Evolutionary conservation across 1,140 invertebrate species (phyloP).

Genomic region (Drosophila novamexicana): DNA sequence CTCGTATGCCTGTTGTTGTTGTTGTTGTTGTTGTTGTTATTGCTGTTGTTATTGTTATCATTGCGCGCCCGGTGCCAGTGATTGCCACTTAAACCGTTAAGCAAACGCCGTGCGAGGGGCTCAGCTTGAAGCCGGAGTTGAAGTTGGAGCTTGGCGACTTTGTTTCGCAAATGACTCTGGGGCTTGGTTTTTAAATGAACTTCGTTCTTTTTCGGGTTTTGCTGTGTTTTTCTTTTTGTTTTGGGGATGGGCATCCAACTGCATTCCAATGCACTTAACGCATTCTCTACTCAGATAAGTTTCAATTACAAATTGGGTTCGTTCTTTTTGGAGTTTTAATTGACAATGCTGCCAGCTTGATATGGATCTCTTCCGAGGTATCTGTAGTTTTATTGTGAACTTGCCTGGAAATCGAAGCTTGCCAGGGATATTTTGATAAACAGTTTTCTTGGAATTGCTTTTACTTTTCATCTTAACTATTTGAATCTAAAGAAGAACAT

Average conservation of each 20-base stretch:
- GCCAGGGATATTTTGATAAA: background rate
- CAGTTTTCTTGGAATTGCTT: background rate
- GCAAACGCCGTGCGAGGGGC: slow-evolving; percentile 63
- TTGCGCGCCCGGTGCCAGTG: slow-evolving; percentile 72
- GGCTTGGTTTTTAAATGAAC: slow-evolving; percentile 68
- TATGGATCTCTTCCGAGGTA: slow-evolving; percentile 52
- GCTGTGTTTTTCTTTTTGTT: slow-evolving; percentile 11
- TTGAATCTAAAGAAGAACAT: too few relatives aligned
- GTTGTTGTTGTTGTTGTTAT: slow-evolving; percentile 32
- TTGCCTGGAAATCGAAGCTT: background rate
- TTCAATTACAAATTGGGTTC: slow-evolving; percentile 79
- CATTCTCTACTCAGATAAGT: slow-evolving; percentile 73
- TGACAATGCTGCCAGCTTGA: slow-evolving; percentile 62
- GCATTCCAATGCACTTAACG: slow-evolving; percentile 78
- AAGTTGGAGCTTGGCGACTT: slow-evolving; percentile 34
- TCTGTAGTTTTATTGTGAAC: slow-evolving; percentile 1
- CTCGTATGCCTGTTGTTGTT: slow-evolving; percentile 40
- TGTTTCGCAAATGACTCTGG: slow-evolving; percentile 56
- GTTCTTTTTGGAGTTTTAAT: slow-evolving; percentile 69
- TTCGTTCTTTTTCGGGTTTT: slow-evolving; percentile 24
- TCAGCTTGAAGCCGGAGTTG: slow-evolving; percentile 8
- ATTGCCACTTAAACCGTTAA: slow-evolving; percentile 81
- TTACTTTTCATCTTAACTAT: too few relatives aligned
- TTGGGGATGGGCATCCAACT: slow-evolving; percentile 38
- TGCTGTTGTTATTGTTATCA: slow-evolving; percentile 70